Evolutionary conservation across 2,888 invertebrate species (phyloP).

Genomic region (Heliconius ethilla): DNA sequence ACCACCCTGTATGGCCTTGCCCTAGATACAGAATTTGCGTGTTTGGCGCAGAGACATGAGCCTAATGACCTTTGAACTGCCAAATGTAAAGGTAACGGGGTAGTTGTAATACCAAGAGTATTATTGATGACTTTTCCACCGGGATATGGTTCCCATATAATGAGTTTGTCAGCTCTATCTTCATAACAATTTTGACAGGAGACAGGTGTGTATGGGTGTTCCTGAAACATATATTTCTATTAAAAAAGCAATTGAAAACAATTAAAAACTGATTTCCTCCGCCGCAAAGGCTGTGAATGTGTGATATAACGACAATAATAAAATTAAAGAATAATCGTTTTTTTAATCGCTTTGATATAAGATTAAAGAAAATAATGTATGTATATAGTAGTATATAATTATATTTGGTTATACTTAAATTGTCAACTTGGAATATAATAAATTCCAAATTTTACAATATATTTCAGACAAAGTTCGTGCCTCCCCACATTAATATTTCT

Average conservation of each 20-base stretch:
- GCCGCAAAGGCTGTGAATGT: too few relatives aligned
- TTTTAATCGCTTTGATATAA: too few relatives aligned
- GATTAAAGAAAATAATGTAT: too few relatives aligned
- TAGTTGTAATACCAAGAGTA: constrained; percentile 66
- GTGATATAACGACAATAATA: too few relatives aligned
- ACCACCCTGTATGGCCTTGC: constrained; percentile 85
- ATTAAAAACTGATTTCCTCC: neutral
- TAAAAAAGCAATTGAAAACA: constrained; percentile 6
- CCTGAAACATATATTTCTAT: constrained; percentile 67
- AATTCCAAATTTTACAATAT: constrained; percentile 13
- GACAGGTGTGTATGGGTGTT: constrained; percentile 88
- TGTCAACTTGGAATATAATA: neutral
- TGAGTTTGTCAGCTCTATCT: constrained; percentile 91
- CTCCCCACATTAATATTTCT: constrained; percentile 36
- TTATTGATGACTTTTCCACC: constrained; percentile 60
- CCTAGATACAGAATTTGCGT: constrained; percentile 81
- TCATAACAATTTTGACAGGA: constrained; percentile 93
- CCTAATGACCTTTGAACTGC: constrained; percentile 86
- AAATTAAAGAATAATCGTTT: too few relatives aligned
- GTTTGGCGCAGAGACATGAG: constrained; percentile 87
- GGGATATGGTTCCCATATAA: constrained; percentile 88
- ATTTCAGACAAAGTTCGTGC: constrained; percentile 8
- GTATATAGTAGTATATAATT: neutral
- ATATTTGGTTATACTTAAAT: neutral
- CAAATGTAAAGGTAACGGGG: constrained; percentile 81